Evolutionary conservation across 2,113 vertebrate species (phyloP), one percentile per base, ranked within the genome.

Genomic region (Steatornis caripensis): DNA sequence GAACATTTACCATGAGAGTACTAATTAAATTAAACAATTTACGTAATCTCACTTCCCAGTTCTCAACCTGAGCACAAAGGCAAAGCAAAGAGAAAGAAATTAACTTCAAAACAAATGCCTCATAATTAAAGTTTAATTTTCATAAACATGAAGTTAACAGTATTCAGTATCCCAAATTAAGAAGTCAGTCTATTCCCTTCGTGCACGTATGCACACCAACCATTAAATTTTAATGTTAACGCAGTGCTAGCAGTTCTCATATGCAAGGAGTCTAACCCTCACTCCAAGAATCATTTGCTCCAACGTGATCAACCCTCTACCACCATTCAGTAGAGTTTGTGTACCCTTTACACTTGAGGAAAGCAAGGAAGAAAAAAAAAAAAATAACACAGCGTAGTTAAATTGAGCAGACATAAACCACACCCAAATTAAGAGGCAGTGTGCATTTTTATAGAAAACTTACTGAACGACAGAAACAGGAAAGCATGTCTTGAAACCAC

Each of bases 11-110:
- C 94, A 70, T 65, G 86, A 95, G 96, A 95, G 84, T 79, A 45
- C 69, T 95, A 97, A 97, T 97, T 97, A 97, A 97, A 97, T 97
- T 95, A 95, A 96, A 82, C 95, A 92, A 95, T 97, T 96, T 91
- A 89, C 0, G 9, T 93, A 92, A 84, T 95, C 89, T 96, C 84
- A 55, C 84, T 97, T 94, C 84, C 84, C 84, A 85, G 70, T 72
- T 83, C 65, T 95, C 89, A 91, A 70, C 86, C 89, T 94, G 84
- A 91, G 84, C 91, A 85, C 57, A 79, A 91, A 80, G 74, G 61
- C 92, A 87, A 93, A 90, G 84, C 74, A 71, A 94, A 92, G 89
- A 89, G 84, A 79, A 94, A 82, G 77, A 96, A 91, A 95, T 93
- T 89, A 79, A 57, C 82, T 93, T 83, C 74, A 57, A 71, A 97